These are phyloP conservation scores for Bubo bubo DNA, from an alignment of 2,113 vertebrate species.

Conservation along the genomic window DNA sequence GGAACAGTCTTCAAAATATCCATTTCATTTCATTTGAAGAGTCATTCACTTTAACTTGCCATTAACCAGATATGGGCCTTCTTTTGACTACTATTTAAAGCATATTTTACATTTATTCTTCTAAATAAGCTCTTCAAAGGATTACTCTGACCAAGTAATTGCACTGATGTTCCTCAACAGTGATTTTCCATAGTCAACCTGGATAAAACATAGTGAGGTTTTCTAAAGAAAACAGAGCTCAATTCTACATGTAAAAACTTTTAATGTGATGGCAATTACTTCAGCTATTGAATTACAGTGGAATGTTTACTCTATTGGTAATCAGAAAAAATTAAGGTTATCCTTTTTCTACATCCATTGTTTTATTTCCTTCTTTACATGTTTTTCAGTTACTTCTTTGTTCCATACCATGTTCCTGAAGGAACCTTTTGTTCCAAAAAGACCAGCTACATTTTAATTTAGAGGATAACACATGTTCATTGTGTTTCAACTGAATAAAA, in stretches of 20 bases:
- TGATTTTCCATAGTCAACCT: neutral
- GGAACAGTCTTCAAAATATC: neutral
- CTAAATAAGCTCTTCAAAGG: neutral
- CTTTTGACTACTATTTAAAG: neutral
- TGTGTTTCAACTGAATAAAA: neutral
- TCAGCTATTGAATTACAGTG: neutral
- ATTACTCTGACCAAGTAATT: neutral
- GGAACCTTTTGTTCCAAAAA: neutral
- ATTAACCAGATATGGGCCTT: neutral
- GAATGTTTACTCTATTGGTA: neutral
- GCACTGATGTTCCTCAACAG: neutral
- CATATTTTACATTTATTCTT: neutral
- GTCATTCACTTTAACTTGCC: neutral
- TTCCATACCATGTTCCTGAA: neutral
- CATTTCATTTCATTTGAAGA: neutral
- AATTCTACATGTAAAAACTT: neutral
- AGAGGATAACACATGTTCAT: neutral
- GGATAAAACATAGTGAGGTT: neutral
- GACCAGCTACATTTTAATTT: neutral
- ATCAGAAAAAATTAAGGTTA: neutral
- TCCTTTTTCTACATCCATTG: neutral
- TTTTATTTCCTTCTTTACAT: neutral
- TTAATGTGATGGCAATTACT: neutral
- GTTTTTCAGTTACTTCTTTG: neutral
- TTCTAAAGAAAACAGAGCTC: neutral